Evolutionary conservation across 92 coral and sea anemone species (phyloP).

Genomic region (Isaurus tuberculatus): DNA sequence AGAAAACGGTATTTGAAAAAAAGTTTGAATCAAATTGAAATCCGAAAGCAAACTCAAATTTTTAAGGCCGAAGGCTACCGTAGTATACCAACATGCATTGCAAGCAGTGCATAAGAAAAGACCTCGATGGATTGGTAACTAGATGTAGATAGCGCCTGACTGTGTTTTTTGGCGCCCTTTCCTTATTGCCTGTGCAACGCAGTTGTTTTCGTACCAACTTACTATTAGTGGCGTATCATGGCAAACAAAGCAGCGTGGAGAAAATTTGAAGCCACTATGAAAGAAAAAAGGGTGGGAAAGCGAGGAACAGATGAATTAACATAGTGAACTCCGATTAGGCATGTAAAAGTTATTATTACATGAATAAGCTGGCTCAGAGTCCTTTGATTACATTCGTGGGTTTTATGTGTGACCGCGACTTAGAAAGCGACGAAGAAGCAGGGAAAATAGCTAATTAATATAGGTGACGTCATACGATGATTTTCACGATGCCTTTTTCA

Average conservation of each 20-base stretch:
- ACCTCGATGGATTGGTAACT: conserved; percentile 18
- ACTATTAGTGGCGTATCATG: background rate
- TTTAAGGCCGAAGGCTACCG: conserved; percentile 13
- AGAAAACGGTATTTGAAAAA: conserved; percentile 24
- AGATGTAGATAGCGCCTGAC: background rate
- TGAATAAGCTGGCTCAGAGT: no score
- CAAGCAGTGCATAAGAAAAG: background rate
- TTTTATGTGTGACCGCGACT: no score
- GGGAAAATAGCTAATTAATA: no score
- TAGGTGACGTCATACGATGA: no score
- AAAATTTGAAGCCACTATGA: no score
- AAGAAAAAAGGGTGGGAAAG: no score
- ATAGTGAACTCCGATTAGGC: no score
- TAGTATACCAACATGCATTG: conserved; percentile 24
- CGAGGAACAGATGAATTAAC: no score
- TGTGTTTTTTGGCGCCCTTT: background rate
- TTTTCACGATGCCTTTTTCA: no score
- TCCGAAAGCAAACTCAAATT: conserved; percentile 3
- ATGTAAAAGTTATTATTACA: no score
- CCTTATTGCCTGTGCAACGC: background rate
- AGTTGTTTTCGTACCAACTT: background rate
- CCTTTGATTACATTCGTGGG: no score
- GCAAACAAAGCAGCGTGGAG: conserved; percentile 3
- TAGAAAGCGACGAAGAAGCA: no score
- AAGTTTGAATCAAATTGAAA: conserved; percentile 4